Evolutionary conservation across 2,888 invertebrate species (phyloP).

Genomic region (Drosophila formosana): DNA sequence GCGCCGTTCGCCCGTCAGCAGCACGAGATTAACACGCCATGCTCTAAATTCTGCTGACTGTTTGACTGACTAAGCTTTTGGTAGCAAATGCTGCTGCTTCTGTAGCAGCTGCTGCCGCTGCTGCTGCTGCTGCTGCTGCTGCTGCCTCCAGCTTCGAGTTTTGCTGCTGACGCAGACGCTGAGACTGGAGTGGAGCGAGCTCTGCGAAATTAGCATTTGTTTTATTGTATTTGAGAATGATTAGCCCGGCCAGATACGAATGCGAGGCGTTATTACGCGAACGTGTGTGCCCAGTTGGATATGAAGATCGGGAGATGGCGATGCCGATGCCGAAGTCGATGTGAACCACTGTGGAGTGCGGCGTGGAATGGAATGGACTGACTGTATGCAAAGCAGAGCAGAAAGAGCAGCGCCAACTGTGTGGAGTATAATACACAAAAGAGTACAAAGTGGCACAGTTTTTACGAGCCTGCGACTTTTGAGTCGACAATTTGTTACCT

Average conservation of each 20-base stretch:
- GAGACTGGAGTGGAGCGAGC: conserved; percentile 6
- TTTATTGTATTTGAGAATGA: conserved; percentile 79
- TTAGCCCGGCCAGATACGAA: conserved; percentile 68
- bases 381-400: conserved; percentile 50
- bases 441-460: conserved; percentile 63
- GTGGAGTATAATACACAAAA: conserved; percentile 6
- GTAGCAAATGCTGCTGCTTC: conserved; percentile 59
- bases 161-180: conserved; percentile 28
- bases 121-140: conserved; percentile 39
- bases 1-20: conserved; percentile 55
- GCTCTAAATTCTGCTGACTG: conserved; percentile 57
- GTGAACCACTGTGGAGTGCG: conserved; percentile 10
- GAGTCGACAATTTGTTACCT: conserved; percentile 52
- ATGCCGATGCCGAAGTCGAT: conserved; percentile 32
- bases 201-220: conserved; percentile 59
- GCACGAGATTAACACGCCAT: conserved; percentile 68
- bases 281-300: conserved; percentile 48
- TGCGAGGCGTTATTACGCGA: conserved; percentile 60
- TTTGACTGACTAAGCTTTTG: conserved; percentile 75
- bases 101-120: conserved; percentile 21
- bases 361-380: conserved; percentile 11
- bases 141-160: conserved; percentile 7
- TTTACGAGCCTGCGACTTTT: conserved; percentile 66
- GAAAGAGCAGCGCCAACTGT: conserved; percentile 19
- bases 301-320: conserved; percentile 31